Evolutionary conservation across 2,797 vertebrate species (phyloP).

Genomic region (Labroides dimidiatus): DNA sequence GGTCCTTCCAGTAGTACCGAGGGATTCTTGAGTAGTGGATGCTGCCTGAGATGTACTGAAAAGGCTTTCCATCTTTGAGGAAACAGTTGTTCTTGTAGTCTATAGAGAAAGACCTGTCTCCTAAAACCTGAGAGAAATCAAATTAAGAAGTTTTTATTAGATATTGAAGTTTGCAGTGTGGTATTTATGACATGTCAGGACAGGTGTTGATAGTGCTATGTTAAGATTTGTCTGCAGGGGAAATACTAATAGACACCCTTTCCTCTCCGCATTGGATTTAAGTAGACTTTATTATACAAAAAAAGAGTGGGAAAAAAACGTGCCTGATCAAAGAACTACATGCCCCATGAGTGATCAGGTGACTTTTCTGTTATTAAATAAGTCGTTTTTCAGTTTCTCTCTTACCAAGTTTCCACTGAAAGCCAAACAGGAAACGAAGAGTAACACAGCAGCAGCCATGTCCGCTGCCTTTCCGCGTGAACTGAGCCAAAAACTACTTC

Average conservation of each 20-base stretch:
- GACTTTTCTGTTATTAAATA: constrained; percentile 3
- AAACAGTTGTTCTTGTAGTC: constrained; percentile 89
- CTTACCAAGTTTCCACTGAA: constrained; percentile 74
- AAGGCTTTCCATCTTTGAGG: constrained; percentile 89
- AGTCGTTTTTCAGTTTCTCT: background rate
- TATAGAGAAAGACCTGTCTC: constrained; percentile 86
- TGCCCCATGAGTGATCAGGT: constrained; percentile 13
- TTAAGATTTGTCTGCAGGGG: constrained; percentile 1
- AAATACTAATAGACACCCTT: background rate
- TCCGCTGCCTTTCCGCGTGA: constrained; percentile 26
- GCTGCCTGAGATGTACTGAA: constrained; percentile 95
- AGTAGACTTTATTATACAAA: background rate
- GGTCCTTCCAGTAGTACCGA: constrained; percentile 90
- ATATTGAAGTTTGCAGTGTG: background rate
- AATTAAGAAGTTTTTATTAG: background rate
- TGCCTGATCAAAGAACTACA: background rate
- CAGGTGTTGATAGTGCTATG: background rate
- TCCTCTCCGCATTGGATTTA: background rate
- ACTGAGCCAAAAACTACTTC: background rate
- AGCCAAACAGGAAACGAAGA: constrained; percentile 58
- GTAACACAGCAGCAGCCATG: constrained; percentile 67
- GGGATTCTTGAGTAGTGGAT: constrained; percentile 95
- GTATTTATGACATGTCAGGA: background rate
- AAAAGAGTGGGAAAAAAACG: background rate
- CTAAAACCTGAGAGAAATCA: constrained; percentile 63